A percentile compares a stretch with the other conserved stretches of the same genome.
These are phyloP conservation scores for Lepidocolaptes lacrymiger DNA, from an alignment of 2,797 vertebrate genomes.

Conservation along the genomic window DNA sequence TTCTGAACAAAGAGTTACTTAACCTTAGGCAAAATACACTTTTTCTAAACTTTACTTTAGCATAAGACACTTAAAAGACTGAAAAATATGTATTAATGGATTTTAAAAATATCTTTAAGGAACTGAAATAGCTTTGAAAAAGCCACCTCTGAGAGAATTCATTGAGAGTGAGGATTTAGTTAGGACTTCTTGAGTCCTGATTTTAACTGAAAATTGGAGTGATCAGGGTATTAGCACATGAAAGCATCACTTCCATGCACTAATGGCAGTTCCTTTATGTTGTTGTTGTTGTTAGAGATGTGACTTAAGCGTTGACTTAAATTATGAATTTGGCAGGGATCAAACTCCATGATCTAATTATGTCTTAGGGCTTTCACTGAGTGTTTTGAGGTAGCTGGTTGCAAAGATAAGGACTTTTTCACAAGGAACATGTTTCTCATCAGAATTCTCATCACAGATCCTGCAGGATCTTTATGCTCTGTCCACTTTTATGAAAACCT, in stretches of 20 bases:
- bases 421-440: background rate
- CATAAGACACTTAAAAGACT: constrained; percentile 41
- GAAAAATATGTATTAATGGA: background rate
- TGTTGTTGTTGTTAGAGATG: constrained; percentile 63
- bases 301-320: constrained; percentile 64
- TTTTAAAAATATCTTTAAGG: background rate
- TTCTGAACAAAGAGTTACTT: constrained; percentile 64
- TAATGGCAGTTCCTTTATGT: constrained; percentile 61
- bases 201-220: constrained; percentile 36
- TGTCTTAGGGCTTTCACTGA: constrained; percentile 54
- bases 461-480: background rate
- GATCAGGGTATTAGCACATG: constrained; percentile 64
- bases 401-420: constrained; percentile 27
- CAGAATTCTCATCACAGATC: background rate
- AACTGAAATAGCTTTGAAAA: background rate
- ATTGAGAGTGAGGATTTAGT: background rate
- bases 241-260: constrained; percentile 31
- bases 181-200: background rate
- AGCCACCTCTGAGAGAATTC: background rate
- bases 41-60: constrained; percentile 51
- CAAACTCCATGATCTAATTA: constrained; percentile 68
- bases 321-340: constrained; percentile 69
- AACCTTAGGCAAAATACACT: constrained; percentile 62
- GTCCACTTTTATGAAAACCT: background rate
- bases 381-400: constrained; percentile 44